These are phyloP conservation scores for Metallyticus violacea DNA, from an alignment of 2,888 invertebrate species.

Conservation along the genomic window DNA sequence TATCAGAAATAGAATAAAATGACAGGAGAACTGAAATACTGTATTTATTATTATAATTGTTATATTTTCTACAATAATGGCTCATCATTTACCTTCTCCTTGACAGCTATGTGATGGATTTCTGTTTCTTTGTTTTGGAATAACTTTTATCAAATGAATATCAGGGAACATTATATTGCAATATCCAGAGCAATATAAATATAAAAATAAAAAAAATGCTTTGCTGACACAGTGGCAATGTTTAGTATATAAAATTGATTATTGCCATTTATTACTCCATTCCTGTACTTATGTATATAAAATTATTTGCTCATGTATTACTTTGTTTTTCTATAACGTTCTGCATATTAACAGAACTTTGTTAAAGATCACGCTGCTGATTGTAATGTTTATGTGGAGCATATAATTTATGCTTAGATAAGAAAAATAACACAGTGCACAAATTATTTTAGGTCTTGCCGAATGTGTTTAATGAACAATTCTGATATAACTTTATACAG, in stretches of 20 bases:
- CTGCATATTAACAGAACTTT: not conserved
- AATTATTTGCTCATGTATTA: slow-evolving; percentile 8
- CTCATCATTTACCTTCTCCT: not conserved
- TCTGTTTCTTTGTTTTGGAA: not conserved
- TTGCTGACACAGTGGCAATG: not conserved
- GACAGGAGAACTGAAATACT: not conserved
- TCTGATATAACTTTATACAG: slow-evolving; percentile 13
- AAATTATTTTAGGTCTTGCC: not conserved
- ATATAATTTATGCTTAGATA: not conserved
- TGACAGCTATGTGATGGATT: not conserved
- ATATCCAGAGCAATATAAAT: not conserved
- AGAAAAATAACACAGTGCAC: not conserved
- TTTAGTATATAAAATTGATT: not conserved
- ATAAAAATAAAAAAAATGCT: not conserved
- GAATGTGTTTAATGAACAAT: not conserved
- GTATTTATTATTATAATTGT: not conserved
- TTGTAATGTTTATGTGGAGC: not conserved
- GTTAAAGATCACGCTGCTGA: not conserved
- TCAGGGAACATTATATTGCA: not conserved
- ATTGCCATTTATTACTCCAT: not conserved
- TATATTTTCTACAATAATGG: no score
- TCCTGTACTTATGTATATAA: slow-evolving; percentile 24
- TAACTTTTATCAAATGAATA: not conserved
- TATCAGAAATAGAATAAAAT: not conserved
- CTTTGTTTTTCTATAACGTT: not conserved